Evolutionary conservation across 1,140 invertebrate genomes (phyloP), one percentile per base, ranked within the genome.

Genomic region (Drosophila persimilis): DNA sequence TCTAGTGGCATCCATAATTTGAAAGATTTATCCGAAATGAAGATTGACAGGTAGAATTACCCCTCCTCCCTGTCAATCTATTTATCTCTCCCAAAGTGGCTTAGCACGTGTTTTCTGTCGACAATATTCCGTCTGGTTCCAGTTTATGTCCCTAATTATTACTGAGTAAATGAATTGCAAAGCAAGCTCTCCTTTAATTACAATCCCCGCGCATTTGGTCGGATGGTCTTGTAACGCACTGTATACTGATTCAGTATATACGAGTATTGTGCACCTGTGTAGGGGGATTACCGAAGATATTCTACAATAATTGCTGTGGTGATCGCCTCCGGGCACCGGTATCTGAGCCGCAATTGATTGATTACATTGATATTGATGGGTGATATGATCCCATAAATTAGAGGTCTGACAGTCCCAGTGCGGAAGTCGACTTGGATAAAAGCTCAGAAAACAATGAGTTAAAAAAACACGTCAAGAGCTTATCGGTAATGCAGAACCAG

Each of bases 331-430:
- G 52, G 71, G 53, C 59, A 73, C 73, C 26, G 46, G 24, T n/a
- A 41, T 26, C 24, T 43, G 53, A 17, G 47, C 46, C 48, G 13
- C 35, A 44, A 48, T 66, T 74, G 60, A 74, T 74, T 65, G 47
- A 74, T 74, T 53, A 44, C 52, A 44, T 44, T 62, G 35, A 26
- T 46, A 39, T 45, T 53, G 15, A 56, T 56, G 7, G 24, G 41
- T 44, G 13, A 56, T 43, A 56, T 71, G 47, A 73, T 56, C 71
- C 73, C 44, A 85, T 73, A 67, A 78, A 70, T 24, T 66, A 48
- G 67, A 58, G 59, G 50, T 22, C 13, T 43, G 29, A 39, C 31
- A 15, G 53, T 51, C 11, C 35, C 29, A 61, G 26, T 35, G 45
- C 59, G 69, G 70, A 73, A 73, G 46, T 56, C 35, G 15, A 22